phyloP scores from a whole-genome alignment of 2,113 vertebrate species.

The Crocuta crocuta region DNA sequence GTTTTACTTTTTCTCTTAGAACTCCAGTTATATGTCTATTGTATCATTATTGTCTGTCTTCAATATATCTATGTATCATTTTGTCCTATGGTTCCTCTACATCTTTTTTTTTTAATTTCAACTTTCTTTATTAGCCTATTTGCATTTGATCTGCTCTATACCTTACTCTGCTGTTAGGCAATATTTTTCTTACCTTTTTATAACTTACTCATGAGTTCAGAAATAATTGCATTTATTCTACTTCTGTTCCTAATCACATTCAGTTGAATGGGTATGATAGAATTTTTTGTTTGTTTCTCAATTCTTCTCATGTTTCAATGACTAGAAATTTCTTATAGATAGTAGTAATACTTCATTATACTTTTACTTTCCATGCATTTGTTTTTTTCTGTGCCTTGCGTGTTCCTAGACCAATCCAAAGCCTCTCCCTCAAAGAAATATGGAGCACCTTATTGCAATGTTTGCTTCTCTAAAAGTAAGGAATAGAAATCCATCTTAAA shows the following conservation, averaged over 20 bases:
- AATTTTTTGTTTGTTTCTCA: not conserved
- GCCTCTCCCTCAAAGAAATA: not conserved
- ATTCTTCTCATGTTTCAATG: not conserved
- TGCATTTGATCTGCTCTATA: not conserved
- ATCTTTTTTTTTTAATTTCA: not conserved
- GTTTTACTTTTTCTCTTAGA: not conserved
- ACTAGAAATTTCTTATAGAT: not conserved
- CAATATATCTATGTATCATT: not conserved
- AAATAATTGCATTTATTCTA: not conserved
- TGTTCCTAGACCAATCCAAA: not conserved
- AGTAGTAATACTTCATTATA: not conserved
- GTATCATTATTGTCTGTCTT: not conserved
- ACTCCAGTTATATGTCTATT: not conserved
- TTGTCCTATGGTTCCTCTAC: not conserved
- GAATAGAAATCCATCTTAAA: not conserved
- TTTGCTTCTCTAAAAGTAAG: not conserved
- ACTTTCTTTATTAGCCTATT: slow-evolving; percentile 3
- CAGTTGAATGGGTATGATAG: not conserved
- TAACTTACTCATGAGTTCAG: not conserved
- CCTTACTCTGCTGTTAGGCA: not conserved
- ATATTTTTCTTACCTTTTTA: not conserved
- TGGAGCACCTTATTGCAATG: not conserved
- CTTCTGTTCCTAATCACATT: not conserved
- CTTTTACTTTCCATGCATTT: not conserved
- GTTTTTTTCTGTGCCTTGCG: not conserved